These are phyloP conservation scores for Kradibia gibbosae DNA, from an alignment of 1,140 invertebrate genomes.

Conservation along the genomic window DNA sequence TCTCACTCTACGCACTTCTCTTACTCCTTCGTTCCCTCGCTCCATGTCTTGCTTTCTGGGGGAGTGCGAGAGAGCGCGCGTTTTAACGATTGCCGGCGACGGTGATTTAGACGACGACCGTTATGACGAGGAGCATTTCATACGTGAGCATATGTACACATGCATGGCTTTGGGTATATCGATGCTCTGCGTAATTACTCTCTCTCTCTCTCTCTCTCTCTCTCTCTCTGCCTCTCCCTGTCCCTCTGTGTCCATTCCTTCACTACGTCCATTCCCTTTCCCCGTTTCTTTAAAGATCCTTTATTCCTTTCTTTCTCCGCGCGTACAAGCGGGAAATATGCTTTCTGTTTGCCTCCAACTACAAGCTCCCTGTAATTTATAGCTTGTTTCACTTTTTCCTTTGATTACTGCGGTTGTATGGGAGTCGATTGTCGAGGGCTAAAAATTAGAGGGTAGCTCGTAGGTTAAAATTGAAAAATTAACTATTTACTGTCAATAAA, in stretches of 20 bases:
- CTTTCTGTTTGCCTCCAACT: background rate
- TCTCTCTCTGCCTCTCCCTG: conserved; percentile 46
- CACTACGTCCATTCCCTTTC: background rate
- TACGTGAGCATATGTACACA: background rate
- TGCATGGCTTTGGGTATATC: background rate
- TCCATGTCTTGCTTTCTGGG: background rate
- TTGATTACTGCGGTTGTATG: background rate
- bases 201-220: conserved; percentile 35
- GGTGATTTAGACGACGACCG: conserved; percentile 58
- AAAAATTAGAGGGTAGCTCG: conserved; percentile 1
- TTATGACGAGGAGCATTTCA: conserved; percentile 58
- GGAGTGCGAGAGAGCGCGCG: background rate
- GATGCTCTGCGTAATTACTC: conserved; percentile 1
- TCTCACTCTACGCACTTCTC: too few species aligned
- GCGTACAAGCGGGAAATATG: background rate
- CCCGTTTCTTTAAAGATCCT: background rate
- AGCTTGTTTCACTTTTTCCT: background rate
- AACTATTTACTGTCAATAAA: background rate
- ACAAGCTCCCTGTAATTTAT: background rate
- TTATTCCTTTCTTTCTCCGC: background rate
- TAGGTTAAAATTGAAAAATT: background rate
- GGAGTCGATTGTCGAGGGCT: background rate
- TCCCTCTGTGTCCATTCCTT: conserved; percentile 51
- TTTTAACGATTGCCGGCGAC: conserved; percentile 40
- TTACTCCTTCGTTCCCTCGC: background rate